These are phyloP conservation scores for Probosciger aterrimus DNA, from an alignment of 2,113 vertebrate species.

Conservation along the genomic window DNA sequence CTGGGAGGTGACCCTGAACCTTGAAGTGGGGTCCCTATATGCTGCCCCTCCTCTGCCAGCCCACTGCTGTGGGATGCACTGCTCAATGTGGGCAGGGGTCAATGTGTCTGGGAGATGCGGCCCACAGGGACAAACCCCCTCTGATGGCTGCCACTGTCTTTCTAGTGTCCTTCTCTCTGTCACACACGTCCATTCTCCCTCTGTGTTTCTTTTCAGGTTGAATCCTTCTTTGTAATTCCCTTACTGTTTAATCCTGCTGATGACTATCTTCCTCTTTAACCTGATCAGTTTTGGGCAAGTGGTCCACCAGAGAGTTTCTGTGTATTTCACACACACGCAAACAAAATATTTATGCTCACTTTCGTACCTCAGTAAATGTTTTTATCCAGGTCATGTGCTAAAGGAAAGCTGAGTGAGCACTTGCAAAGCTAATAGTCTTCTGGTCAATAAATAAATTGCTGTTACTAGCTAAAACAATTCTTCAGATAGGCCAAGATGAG, in stretches of 20 bases:
- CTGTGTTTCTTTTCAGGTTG: not conserved
- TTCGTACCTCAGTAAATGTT: not conserved
- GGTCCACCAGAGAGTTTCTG: not conserved
- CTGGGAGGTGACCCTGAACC: too few relatives aligned
- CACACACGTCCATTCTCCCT: too few relatives aligned
- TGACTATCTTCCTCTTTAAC: not conserved
- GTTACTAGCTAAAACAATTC: not conserved
- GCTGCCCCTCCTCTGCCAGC: fast-evolving
- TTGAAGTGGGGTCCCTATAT: fast-evolving
- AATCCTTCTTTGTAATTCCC: not conserved
- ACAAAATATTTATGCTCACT: not conserved
- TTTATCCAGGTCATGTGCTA: not conserved
- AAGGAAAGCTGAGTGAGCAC: not conserved
- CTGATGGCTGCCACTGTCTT: not conserved
- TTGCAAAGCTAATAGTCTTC: not conserved
- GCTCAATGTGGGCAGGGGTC: not conserved
- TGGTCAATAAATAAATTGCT: not conserved
- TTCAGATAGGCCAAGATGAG: not conserved
- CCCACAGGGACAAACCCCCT: not conserved
- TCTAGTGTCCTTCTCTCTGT: not conserved
- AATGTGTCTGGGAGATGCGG: not conserved
- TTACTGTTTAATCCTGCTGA: not conserved
- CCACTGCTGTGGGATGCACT: not conserved
- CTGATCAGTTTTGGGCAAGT: not conserved
- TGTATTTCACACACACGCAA: not conserved